These are phyloP conservation scores for Cantharis rustica DNA, from an alignment of 2,888 invertebrate species.

Conservation along the genomic window DNA sequence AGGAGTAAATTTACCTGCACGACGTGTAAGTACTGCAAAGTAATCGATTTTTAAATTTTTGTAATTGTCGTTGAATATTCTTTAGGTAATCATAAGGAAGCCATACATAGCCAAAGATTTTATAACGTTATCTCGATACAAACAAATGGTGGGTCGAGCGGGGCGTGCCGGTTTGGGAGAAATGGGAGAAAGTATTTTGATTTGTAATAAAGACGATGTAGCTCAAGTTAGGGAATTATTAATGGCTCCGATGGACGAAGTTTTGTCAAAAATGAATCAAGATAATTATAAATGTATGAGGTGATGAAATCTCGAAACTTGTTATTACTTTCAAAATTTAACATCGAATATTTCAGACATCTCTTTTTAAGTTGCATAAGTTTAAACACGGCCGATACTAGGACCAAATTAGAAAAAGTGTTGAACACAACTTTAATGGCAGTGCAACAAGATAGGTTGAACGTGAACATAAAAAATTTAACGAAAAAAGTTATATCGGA, in stretches of 20 bases:
- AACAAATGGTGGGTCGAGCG: conserved; percentile 96
- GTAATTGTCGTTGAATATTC: not conserved
- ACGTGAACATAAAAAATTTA: conserved; percentile 53
- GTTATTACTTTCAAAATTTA: not conserved
- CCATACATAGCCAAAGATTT: conserved; percentile 80
- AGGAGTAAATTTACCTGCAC: conserved; percentile 94
- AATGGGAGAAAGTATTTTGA: conserved; percentile 84
- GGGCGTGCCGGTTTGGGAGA: conserved; percentile 87
- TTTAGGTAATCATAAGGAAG: conserved; percentile 76
- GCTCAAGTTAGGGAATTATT: conserved; percentile 62
- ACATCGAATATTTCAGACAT: conserved; percentile 50
- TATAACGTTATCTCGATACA: conserved; percentile 79
- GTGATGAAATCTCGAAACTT: conserved; percentile 32
- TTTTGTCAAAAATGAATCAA: conserved; percentile 63
- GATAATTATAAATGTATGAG: conserved; percentile 61
- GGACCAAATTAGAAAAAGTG: conserved; percentile 60
- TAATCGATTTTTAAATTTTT: not conserved
- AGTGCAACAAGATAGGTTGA: conserved; percentile 62
- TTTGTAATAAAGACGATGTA: conserved; percentile 68
- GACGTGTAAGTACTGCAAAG: conserved; percentile 64
- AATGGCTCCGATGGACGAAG: conserved; percentile 71
- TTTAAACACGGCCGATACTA: conserved; percentile 64
- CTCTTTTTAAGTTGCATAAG: conserved; percentile 73
- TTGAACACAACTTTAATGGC: conserved; percentile 67
- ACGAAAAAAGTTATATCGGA: conserved; percentile 56